Conservation (phyloP, 2,113 vertebrate genomes). For the Alouatta palliata region DNA sequence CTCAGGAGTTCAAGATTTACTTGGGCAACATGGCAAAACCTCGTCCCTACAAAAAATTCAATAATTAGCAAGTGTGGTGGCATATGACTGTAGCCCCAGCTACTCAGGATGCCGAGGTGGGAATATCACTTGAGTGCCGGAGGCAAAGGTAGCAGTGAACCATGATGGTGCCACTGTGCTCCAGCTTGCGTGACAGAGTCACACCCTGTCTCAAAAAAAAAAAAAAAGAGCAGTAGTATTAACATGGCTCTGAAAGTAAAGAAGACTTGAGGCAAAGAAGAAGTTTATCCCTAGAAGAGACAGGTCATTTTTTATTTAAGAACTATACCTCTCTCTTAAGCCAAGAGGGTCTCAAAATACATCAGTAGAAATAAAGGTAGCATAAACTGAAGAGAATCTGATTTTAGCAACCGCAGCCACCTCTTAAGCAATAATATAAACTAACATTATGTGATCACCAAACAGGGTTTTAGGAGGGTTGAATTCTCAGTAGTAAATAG, state of each 20-base stretch:
- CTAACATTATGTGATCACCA: background rate
- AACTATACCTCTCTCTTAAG: background rate
- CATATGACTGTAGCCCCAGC: too few relatives aligned
- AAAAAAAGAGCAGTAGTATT: background rate
- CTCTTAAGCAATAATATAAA: background rate
- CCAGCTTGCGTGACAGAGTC: too few relatives aligned
- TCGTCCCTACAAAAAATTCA: too few relatives aligned
- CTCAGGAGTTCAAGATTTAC: too few relatives aligned
- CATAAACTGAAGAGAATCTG: background rate
- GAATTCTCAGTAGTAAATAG: slow-evolving; percentile 70
- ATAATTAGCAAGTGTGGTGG: too few relatives aligned
- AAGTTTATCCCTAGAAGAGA: background rate
- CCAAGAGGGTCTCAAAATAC: background rate
- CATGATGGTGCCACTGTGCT: too few relatives aligned
- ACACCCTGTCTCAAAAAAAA: too few relatives aligned
- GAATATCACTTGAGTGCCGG: too few relatives aligned
- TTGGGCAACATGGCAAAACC: too few relatives aligned
- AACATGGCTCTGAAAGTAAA: background rate
- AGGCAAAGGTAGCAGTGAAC: too few relatives aligned
- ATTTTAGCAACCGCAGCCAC: background rate
- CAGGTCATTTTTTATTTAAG: background rate
- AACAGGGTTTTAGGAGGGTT: background rate
- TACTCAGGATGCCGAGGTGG: too few relatives aligned
- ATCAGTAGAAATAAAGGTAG: background rate
- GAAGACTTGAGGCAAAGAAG: background rate